phyloP scores from a whole-genome alignment of 2,797 vertebrate genomes.

The Xenentodon cancila region DNA sequence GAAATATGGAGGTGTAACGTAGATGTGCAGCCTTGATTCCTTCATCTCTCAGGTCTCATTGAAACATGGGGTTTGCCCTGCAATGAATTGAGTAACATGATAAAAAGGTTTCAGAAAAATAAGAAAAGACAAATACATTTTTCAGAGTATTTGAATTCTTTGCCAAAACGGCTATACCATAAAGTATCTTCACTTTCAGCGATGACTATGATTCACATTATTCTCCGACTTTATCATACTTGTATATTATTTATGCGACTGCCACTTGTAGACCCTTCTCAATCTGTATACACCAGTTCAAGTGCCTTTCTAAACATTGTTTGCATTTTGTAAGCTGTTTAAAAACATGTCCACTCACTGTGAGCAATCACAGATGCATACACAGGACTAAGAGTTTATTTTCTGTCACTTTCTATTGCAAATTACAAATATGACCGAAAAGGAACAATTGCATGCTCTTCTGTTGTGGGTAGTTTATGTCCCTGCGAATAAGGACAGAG shows the following conservation, averaged over 20 bases:
- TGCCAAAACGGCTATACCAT: constrained; percentile 26
- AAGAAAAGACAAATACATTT: constrained; percentile 43
- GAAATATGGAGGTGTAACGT: constrained; percentile 43
- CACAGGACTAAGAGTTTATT: constrained; percentile 17
- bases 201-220: constrained; percentile 25
- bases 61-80: constrained; percentile 21
- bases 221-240: constrained; percentile 20
- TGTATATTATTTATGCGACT: constrained; percentile 11
- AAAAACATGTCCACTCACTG: constrained; percentile 17
- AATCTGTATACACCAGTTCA: constrained; percentile 18
- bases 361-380: constrained; percentile 12
- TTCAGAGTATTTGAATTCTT: constrained; percentile 20
- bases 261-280: constrained; percentile 17
- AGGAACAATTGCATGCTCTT: constrained; percentile 24
- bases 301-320: constrained; percentile 25
- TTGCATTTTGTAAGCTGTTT: constrained; percentile 27
- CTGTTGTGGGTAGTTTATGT: constrained; percentile 18
- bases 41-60: constrained; percentile 65
- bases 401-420: constrained; percentile 27
- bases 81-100: too few relatives aligned
- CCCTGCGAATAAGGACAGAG: constrained; percentile 30
- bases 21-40: constrained; percentile 44
- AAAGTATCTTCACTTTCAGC: constrained; percentile 25
- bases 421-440: constrained; percentile 34
- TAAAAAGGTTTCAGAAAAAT: constrained; percentile 33